These are phyloP conservation scores for Kobus ellipsiprymnus DNA, from an alignment of 2,113 vertebrate species.

Conservation along the genomic window DNA sequence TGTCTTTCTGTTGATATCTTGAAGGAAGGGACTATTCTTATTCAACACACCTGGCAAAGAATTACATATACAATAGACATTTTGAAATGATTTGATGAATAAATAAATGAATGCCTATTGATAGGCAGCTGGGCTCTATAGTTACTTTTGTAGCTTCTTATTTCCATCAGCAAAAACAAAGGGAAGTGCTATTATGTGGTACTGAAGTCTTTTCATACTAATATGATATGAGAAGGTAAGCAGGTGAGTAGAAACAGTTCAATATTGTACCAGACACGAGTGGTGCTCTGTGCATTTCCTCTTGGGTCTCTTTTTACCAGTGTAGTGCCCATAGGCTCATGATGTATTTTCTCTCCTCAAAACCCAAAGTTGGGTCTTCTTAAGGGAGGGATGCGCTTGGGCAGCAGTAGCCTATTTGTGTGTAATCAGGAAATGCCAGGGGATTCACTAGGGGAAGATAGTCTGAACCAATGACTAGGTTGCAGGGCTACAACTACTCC, in stretches of 20 bases:
- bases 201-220: neutral
- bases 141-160: neutral
- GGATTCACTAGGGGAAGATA: neutral
- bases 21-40: neutral
- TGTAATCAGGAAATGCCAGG: neutral
- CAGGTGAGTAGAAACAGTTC: neutral
- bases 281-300: neutral
- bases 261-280: neutral
- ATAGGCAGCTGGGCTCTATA: neutral
- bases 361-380: neutral
- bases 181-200: neutral
- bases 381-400: neutral
- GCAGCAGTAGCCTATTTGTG: neutral
- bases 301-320: neutral
- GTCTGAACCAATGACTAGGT: neutral
- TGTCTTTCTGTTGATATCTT: neutral
- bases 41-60: neutral
- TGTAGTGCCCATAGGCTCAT: neutral
- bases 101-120: neutral
- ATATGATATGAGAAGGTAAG: neutral
- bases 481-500: neutral
- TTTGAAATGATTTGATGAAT: neutral
- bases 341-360: neutral
- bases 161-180: neutral
- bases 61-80: neutral